A percentile compares a stretch with the other conserved stretches of the same genome.
Conservation (phyloP, 2,113 vertebrate genomes). For the Rhea americana region DNA sequence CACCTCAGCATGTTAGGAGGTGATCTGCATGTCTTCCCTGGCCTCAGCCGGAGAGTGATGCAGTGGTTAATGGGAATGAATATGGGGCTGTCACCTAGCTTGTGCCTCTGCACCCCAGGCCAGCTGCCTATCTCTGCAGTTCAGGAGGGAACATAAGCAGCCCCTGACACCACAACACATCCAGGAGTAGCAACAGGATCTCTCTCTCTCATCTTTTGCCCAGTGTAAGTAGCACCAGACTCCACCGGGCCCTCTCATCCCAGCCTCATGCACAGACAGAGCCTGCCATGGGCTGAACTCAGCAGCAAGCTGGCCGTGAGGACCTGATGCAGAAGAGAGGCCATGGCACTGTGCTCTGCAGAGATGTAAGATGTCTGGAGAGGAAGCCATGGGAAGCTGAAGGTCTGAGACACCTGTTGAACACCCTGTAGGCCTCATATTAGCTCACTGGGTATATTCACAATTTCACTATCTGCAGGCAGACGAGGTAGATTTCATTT, state of each 20-base stretch:
- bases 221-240: neutral
- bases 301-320: neutral
- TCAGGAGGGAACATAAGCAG: neutral
- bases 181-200: neutral
- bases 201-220: neutral
- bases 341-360: fast-evolving
- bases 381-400: fast-evolving
- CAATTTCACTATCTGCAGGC: neutral
- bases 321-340: neutral
- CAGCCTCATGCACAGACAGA: neutral
- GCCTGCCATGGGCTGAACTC: fast-evolving
- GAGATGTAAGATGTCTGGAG: neutral
- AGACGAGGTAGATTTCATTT: neutral
- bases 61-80: no score
- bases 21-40: no score
- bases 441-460: fast-evolving
- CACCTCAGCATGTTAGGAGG: no score
- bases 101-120: no score
- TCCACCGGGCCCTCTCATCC: neutral
- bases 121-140: no score
- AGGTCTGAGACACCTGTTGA: neutral
- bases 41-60: no score
- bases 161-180: neutral
- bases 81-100: no score
- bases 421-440: neutral